Evolutionary conservation across 2,888 invertebrate genomes (phyloP), one percentile per base, ranked within the genome.

Genomic region (Phytoseiulus persimilis): DNA sequence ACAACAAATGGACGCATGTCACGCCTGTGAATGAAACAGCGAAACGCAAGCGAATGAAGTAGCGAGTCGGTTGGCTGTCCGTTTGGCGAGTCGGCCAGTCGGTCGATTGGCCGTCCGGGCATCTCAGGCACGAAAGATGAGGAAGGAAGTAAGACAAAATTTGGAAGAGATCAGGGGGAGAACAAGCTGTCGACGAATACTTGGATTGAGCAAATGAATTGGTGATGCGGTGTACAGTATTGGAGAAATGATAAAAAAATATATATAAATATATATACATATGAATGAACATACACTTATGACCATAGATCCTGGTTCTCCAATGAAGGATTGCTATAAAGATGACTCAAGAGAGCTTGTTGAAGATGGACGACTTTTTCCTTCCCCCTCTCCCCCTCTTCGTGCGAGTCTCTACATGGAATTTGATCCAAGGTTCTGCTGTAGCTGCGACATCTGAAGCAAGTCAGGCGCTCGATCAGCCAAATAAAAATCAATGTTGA

Each of bases 1-100:
- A 90, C 95, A 96, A 93, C 96, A 96, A 93, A 93, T 96, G 92
- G 94, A 94, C 90, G 94, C 94, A 91, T 93, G 94, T 91, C 94
- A 93, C 91, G 87, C 87, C 23, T 87, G 87, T 39, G 32, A n/a
- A 87, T 32, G 33, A 87, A 65, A 65, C 14, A 65, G 28, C 65
- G 18, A 65, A 65, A 39, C 39, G 39, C 39, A 9, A 39, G 39
- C 65, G 65, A 23, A 23, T 65, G 14, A 65, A 65, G 65, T 65
- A 65, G 65, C 65, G 65, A 65, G 18, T 65, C 65, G 28, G 65
- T 28, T 65, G 28, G 65, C 28, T 65, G 65, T 14, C 18, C 65
- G 5, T 28, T 65, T 28, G 65, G 65, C 18, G 5, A 65, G 23
- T 65, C 65, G 65, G 65, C 65, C 28, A 65, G 11, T 3, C 28